phyloP scores from a whole-genome alignment of 2,797 vertebrate species.

The Xenops minutus region DNA sequence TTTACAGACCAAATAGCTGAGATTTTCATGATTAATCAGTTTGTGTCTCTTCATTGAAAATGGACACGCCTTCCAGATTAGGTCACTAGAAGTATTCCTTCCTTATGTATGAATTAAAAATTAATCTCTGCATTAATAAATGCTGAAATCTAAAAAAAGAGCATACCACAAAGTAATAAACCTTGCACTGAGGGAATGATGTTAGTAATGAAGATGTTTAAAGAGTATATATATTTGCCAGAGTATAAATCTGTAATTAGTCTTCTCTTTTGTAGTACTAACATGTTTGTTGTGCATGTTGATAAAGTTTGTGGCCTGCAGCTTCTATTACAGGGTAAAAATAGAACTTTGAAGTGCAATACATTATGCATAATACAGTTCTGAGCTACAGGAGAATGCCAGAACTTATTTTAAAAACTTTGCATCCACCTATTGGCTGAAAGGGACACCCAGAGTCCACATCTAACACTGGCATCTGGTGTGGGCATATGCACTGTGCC shows the following conservation, averaged over 20 bases:
- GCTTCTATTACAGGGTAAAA: slow-evolving; percentile 16
- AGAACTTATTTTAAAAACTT: background rate
- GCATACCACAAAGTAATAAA: background rate
- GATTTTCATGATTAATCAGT: background rate
- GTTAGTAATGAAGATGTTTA: background rate
- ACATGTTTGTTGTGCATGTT: background rate
- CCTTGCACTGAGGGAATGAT: background rate
- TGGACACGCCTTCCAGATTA: background rate
- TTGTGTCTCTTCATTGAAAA: background rate
- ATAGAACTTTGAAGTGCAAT: slow-evolving; percentile 22
- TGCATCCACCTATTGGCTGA: background rate
- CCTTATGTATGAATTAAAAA: background rate
- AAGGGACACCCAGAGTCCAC: background rate
- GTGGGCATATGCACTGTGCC: fast-evolving
- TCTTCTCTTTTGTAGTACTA: slow-evolving; percentile 48
- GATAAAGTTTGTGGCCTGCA: slow-evolving; percentile 50
- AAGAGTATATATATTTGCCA: slow-evolving; percentile 8
- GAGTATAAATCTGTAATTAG: slow-evolving; percentile 58
- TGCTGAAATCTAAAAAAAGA: background rate
- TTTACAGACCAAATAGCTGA: background rate
- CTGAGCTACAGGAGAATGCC: background rate
- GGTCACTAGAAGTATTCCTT: background rate
- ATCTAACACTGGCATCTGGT: background rate
- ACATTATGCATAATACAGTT: background rate
- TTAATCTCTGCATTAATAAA: background rate